phyloP scores from a whole-genome alignment of 2,888 invertebrate genomes.

The Lithosia quadra region DNA sequence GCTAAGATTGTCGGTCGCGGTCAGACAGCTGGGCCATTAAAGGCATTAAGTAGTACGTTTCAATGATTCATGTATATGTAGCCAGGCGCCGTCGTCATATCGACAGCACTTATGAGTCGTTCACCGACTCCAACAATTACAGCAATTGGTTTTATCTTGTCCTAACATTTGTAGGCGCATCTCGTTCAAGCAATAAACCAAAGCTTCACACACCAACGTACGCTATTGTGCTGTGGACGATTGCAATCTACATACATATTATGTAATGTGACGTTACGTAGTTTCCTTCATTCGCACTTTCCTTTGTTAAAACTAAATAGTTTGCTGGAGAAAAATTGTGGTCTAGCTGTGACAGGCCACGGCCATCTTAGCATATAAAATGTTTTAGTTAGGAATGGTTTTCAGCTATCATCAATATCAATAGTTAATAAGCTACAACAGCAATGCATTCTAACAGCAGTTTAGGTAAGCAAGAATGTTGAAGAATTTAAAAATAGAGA shows the following conservation, averaged over 20 bases:
- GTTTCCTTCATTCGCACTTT: conserved; percentile 53
- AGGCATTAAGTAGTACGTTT: conserved; percentile 54
- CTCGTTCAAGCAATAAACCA: conserved; percentile 51
- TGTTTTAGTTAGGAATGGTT: neutral
- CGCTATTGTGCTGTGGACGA: conserved; percentile 47
- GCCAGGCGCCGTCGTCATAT: conserved; percentile 55
- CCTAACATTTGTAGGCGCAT: conserved; percentile 58
- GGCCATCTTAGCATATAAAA: neutral
- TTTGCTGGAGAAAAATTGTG: conserved; percentile 5
- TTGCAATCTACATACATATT: conserved; percentile 57
- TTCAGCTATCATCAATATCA: neutral
- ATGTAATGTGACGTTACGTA: conserved; percentile 56
- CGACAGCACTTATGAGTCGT: conserved; percentile 61
- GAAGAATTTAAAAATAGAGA: too few species aligned
- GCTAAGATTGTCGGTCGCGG: conserved; percentile 28
- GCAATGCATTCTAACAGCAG: neutral
- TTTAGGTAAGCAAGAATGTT: neutral
- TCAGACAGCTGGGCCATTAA: conserved; percentile 46
- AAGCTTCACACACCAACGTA: conserved; percentile 49
- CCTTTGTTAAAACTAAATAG: conserved; percentile 29
- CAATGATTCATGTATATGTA: conserved; percentile 65
- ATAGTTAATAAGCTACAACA: neutral
- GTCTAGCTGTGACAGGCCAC: neutral
- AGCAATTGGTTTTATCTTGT: conserved; percentile 67
- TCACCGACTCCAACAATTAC: conserved; percentile 66